A percentile compares a stretch with the other conserved stretches of the same genome.
Evolutionary conservation across 2,888 invertebrate species (phyloP).

Genomic region (Tetranychus piercei): DNA sequence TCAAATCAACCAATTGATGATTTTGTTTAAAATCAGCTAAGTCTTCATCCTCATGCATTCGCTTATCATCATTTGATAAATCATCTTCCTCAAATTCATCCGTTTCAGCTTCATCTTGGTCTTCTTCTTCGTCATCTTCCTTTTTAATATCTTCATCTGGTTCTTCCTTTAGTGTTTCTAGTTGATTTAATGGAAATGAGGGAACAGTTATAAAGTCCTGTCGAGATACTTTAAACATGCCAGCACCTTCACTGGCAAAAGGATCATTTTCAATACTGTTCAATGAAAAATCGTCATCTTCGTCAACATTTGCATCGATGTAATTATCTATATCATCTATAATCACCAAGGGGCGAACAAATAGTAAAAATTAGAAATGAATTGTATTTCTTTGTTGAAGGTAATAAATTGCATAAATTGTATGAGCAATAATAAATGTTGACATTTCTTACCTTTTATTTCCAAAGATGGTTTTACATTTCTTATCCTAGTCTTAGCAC

Average conservation of each 20-base stretch:
- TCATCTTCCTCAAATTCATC: conserved; percentile 11
- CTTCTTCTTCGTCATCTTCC: conserved; percentile 13
- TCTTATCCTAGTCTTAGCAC: neutral
- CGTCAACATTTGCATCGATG: neutral
- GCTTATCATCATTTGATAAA: conserved; percentile 1
- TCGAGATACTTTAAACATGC: neutral
- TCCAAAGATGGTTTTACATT: neutral
- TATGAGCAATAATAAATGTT: too few relatives aligned
- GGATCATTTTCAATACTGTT: conserved; percentile 7
- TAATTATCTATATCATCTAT: neutral
- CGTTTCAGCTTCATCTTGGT: neutral
- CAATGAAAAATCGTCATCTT: neutral
- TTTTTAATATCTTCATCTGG: conserved; percentile 12
- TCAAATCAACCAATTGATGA: neutral
- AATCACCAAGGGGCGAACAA: neutral
- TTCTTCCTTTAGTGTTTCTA: neutral
- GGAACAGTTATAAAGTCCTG: neutral
- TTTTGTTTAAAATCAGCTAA: neutral
- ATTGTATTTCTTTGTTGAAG: neutral
- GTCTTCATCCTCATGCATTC: neutral
- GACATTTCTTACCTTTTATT: neutral
- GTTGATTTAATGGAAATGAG: neutral
- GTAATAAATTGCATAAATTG: neutral
- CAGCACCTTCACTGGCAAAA: neutral
- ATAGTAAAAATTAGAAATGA: neutral